phyloP scores from a whole-genome alignment of 1,140 invertebrate species.

The Oryzaephilus surinamensis region DNA sequence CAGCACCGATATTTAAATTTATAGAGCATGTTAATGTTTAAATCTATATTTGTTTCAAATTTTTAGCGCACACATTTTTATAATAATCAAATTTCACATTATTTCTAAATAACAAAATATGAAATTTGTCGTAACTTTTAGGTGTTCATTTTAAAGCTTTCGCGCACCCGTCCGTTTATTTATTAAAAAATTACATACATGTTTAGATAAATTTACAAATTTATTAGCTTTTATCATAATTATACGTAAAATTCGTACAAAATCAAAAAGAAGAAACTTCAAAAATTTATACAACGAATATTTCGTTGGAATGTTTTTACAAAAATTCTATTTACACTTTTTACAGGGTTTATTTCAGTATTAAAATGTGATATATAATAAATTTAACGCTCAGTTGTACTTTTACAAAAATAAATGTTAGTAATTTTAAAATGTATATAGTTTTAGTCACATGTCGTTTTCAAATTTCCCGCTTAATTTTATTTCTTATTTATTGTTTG shows the following conservation, averaged over 20 bases:
- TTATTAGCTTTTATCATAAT: slow-evolving; percentile 1
- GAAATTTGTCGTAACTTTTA: no score
- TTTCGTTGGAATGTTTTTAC: neutral
- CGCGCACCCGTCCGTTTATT: no score
- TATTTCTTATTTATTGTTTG: no score
- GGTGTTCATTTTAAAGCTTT: no score
- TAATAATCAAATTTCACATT: slow-evolving; percentile 3
- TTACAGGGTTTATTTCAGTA: slow-evolving; percentile 12
- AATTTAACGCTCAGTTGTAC: no score
- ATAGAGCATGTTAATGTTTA: slow-evolving; percentile 17
- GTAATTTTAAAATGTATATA: no score
- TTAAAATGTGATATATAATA: no score
- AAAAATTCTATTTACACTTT: neutral
- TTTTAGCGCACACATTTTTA: slow-evolving; percentile 2
- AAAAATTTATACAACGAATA: slow-evolving; percentile 3
- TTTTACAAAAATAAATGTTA: no score
- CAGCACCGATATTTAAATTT: slow-evolving; percentile 25
- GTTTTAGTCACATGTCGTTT: no score
- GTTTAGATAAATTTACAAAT: slow-evolving; percentile 2
- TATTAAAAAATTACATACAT: neutral
- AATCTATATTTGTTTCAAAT: neutral
- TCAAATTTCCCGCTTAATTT: no score
- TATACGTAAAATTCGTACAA: slow-evolving; percentile 1
- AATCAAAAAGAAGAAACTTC: slow-evolving; percentile 1
- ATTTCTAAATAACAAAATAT: neutral